Evolutionary conservation across 2,113 vertebrate species (phyloP).

Genomic region (Lathamus discolor): DNA sequence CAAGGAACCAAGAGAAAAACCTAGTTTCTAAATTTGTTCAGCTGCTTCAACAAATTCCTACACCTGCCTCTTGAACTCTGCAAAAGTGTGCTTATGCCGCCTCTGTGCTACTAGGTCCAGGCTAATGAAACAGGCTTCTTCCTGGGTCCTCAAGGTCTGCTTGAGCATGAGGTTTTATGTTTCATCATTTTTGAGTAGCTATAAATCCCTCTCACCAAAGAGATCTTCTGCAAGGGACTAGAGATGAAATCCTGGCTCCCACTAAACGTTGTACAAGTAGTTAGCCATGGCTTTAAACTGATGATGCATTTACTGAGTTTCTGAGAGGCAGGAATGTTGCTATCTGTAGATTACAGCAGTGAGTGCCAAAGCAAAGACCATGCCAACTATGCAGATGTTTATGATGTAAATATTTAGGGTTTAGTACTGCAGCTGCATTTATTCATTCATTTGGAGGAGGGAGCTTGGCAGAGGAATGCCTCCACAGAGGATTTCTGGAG

Average conservation of each 20-base stretch:
- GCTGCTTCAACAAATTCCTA: not conserved
- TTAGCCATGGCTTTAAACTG: not conserved
- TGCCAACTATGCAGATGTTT: not conserved
- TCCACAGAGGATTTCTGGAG: not conserved
- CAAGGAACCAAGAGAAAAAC: not conserved
- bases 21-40: not conserved
- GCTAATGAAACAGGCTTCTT: not conserved
- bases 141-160: not conserved
- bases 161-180: not conserved
- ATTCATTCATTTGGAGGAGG: not conserved
- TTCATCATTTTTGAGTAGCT: not conserved
- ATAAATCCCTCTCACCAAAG: not conserved
- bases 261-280: not conserved
- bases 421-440: not conserved
- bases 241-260: not conserved
- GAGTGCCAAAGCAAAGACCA: not conserved
- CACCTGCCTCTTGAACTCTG: not conserved
- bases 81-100: not conserved
- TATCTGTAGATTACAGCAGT: not conserved
- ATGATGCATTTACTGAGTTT: not conserved
- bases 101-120: not conserved
- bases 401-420: not conserved
- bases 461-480: not conserved
- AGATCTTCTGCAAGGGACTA: not conserved
- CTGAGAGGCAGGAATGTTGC: not conserved